Evolutionary conservation across 2,113 vertebrate species (phyloP), one percentile per base, ranked within the genome.

Genomic region (Channa maculata): DNA sequence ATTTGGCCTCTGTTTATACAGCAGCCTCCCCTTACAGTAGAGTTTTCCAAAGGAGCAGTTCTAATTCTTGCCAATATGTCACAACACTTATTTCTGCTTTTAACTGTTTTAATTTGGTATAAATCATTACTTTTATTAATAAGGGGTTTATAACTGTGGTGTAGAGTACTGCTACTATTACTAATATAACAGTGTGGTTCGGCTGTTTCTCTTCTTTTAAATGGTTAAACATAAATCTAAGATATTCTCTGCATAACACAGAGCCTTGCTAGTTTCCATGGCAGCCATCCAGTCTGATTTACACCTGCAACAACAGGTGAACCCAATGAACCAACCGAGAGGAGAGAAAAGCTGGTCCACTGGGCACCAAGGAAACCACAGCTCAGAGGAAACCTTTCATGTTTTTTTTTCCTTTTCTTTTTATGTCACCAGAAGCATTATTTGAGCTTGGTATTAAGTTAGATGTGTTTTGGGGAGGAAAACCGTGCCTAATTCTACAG

Each of bases 201-300:
- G 15, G 11, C 41, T 59, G 1, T 59, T 52, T 51, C 6, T 15
- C 15, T 13, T n/a, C 8, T 59, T 64, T 49, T 45, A 57, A 72
- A 36, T 75, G 58, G 63, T 68, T 44, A 24, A 12, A 36, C 53
- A 63, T 39, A 50, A 53, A 69, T 50, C 33, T 8, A 10, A 0
- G 0, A 37, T 13, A 64, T 54, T 51, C 46, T 54, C 69, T 59
- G 41, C 51, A 52, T 65, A 51, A 54, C 8, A 43, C 43, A 63
- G 36, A 41, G 49, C 24, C 45, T 39, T 46, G 77, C 44, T 65
- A 53, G 69, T 80, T 58, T 67, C 51, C 57, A 57, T 53, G 52
- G 55, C 12, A 75, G 44, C 44, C 57, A 8, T 75, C 53, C 78
- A 58, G 71, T 62, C 34, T 66, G 54, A 77, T 66, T 44, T 54